Evolutionary conservation across 2,113 vertebrate genomes (phyloP).

Genomic region (Delphinapterus leucas): DNA sequence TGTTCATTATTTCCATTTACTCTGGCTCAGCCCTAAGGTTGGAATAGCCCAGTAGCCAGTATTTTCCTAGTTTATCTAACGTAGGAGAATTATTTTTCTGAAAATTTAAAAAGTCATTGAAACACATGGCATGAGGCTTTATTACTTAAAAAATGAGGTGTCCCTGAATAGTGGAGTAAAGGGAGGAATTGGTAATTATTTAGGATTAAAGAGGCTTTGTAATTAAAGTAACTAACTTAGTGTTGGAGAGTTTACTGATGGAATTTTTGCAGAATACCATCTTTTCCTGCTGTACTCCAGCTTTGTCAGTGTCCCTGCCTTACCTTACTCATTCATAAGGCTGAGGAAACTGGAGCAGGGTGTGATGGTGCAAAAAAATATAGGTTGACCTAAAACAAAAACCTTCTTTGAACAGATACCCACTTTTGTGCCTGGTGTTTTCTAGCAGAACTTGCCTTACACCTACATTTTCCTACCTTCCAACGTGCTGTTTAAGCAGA

Average conservation of each 20-base stretch:
- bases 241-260: not conserved
- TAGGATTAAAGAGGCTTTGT: not conserved
- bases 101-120: constrained; percentile 5
- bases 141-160: not conserved
- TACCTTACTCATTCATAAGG: not conserved
- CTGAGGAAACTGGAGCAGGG: not conserved
- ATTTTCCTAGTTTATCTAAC: constrained; percentile 15
- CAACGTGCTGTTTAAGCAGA: not conserved
- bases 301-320: not conserved
- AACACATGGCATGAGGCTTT: not conserved
- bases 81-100: constrained; percentile 15
- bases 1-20: not conserved
- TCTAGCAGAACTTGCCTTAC: not conserved
- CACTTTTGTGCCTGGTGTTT: not conserved
- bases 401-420: not conserved
- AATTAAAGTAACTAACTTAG: not conserved
- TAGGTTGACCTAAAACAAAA: not conserved
- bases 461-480: not conserved
- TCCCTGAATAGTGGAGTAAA: not conserved
- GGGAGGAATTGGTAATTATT: constrained; percentile 1
- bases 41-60: not conserved
- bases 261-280: not conserved
- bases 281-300: not conserved
- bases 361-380: not conserved
- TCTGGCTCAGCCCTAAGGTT: not conserved